These are phyloP conservation scores for Agrotis clavis DNA, from an alignment of 2,888 invertebrate genomes.

Conservation along the genomic window DNA sequence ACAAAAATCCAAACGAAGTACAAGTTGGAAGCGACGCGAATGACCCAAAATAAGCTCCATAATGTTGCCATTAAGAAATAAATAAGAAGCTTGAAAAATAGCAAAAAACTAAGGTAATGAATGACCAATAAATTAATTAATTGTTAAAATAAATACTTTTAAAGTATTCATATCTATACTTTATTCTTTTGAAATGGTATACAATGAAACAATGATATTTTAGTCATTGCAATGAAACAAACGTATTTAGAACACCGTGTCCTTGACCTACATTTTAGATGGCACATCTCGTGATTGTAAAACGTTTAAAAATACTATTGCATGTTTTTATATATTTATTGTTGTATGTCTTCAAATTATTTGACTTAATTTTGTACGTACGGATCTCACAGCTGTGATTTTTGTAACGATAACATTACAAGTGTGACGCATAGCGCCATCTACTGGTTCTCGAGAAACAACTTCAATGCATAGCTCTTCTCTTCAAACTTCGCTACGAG, in stretches of 20 bases:
- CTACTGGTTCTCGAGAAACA: conserved; percentile 29
- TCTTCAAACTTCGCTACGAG: conserved; percentile 1
- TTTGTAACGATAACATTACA: background rate
- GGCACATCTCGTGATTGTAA: conserved; percentile 75
- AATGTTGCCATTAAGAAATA: conserved; percentile 85
- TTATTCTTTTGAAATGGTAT: conserved; percentile 32
- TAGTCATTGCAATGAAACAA: conserved; percentile 19
- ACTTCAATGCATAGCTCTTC: background rate
- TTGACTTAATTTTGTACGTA: background rate
- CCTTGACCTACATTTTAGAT: conserved; percentile 82
- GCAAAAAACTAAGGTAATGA: conserved; percentile 11
- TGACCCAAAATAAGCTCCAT: conserved; percentile 91
- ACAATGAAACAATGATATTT: conserved; percentile 19
- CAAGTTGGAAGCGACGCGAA: conserved; percentile 89
- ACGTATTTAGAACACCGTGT: conserved; percentile 69
- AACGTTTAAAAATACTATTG: background rate
- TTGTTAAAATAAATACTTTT: conserved; percentile 1
- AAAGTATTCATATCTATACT: background rate
- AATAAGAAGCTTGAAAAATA: conserved; percentile 79
- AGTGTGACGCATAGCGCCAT: conserved; percentile 44
- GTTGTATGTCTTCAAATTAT: background rate
- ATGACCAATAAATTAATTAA: conserved; percentile 8
- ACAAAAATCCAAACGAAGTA: conserved; percentile 88
- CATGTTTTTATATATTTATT: background rate
- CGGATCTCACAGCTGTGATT: background rate